Base-by-base conservation (phyloP, 2,797 vertebrate genomes). In the Acanthurus leucopareius region DNA sequence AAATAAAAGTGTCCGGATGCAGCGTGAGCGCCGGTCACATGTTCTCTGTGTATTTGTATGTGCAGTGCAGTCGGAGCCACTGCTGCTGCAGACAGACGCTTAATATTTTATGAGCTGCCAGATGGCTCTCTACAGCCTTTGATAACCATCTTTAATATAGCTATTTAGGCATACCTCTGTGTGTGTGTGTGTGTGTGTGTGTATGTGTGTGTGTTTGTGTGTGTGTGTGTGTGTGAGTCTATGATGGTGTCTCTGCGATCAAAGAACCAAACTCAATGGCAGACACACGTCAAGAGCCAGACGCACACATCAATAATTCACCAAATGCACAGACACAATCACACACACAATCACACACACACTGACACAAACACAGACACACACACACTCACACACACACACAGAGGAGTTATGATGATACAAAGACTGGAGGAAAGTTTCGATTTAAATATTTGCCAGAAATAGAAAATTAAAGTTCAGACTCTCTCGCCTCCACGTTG, bases 71-170 rank as follows among this genome's bases (percentile, higher is more conserved):
- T 35, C 28, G 25, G 75, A 10, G 70, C 28, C 60, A 48, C 51
- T 48, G 51, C 69, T 44, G 66, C 79, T 72, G 54, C 86, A 84
- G 74, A 85, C 73, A 64, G 15, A 62, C 17, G 48, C 20, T 92
- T 77, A 89, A 92, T 92, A 91, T 91, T 91, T 90, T 76, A 92
- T 90, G 83, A 89, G 79, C 79, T 85, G 79, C 85, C 88, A 90
- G 91, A 91, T 89, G 90, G 89, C 60, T 35, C 49, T 49, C 79
- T 7, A 17, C 62, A 82, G 84, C 77, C 73, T 85, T 74, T 88
- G 82, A 92, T 88, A 75, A 84, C 69, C 69, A 32, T 64, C 83
- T 75, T 83, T 84, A 86, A 86, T 76, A 85, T 45, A 78, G 64
- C 61, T 65, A 71, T 61, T 62, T 60, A 49, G 45, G 69, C 16